phyloP scores from a whole-genome alignment of 2,888 invertebrate species.

The Coelinius sp. region DNA sequence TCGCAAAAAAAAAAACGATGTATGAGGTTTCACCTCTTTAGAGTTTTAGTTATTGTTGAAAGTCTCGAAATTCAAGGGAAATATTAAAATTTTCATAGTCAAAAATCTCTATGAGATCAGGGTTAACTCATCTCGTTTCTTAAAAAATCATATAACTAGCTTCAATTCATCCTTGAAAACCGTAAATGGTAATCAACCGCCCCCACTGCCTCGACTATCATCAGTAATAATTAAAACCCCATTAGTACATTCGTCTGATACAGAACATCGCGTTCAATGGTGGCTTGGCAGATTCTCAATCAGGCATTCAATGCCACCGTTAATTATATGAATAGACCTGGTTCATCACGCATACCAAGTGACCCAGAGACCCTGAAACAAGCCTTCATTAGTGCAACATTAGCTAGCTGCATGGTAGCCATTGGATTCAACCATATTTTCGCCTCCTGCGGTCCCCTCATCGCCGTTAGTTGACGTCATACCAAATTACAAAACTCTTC shows the following conservation, averaged over 20 bases:
- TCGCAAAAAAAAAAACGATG: too few species aligned
- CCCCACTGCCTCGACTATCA: neutral
- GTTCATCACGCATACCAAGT: conserved; percentile 37
- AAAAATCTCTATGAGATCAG: too few species aligned
- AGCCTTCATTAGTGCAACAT: conserved; percentile 48
- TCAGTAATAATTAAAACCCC: neutral
- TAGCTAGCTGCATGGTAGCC: conserved; percentile 47
- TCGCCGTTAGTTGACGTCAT: conserved; percentile 41
- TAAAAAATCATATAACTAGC: too few species aligned
- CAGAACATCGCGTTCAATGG: conserved; percentile 43
- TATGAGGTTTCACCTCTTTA: too few species aligned
- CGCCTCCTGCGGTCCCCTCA: conserved; percentile 39
- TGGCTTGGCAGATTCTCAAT: conserved; percentile 48
- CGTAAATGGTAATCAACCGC: too few species aligned
- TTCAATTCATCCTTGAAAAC: too few species aligned
- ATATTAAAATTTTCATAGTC: too few species aligned
- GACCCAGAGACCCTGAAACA: conserved; percentile 34
- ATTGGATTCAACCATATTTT: conserved; percentile 45
- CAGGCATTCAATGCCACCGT: conserved; percentile 51
- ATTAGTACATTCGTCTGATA: neutral
- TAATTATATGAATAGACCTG: conserved; percentile 51
- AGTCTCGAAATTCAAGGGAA: too few species aligned
- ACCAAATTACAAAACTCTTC: neutral
- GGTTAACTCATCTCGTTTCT: too few species aligned
- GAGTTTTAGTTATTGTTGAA: too few species aligned